Percentiles rank a stretch among this genome's conserved stretches.
Conservation (phyloP, 2,797 vertebrate genomes). For the Siniperca undulata region DNA sequence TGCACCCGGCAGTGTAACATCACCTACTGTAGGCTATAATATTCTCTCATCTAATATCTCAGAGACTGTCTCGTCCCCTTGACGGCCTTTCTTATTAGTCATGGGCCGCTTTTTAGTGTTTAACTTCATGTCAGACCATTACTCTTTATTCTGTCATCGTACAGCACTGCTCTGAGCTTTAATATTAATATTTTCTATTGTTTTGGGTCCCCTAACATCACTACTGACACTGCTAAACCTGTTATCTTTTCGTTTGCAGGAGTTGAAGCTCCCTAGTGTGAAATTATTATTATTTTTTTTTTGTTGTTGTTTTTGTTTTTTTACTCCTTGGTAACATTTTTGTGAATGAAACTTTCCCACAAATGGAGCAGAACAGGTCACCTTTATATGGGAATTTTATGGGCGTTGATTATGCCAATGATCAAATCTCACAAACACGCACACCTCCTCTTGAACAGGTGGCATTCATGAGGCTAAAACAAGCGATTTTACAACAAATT, state of each 20-base stretch:
- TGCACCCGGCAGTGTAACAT: not conserved
- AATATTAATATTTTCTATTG: no score
- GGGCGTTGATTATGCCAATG: not conserved
- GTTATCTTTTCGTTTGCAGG: no score
- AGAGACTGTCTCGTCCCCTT: not conserved
- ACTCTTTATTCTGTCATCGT: no score
- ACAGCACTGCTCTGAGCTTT: not conserved
- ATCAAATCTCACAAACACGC: not conserved
- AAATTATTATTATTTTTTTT: no score
- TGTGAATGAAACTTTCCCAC: constrained; percentile 5
- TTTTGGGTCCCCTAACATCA: no score
- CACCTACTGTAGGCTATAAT: not conserved
- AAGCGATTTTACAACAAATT: not conserved
- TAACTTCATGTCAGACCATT: no score
- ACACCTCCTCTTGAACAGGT: not conserved
- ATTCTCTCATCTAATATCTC: not conserved
- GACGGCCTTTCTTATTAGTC: not conserved
- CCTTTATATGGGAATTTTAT: not conserved
- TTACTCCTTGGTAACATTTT: not conserved
- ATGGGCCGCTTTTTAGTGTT: not conserved
- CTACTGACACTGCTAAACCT: no score
- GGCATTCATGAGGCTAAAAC: not conserved
- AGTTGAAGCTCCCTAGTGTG: no score
- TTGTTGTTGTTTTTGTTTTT: no score
- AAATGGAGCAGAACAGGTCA: not conserved